Conservation (phyloP, 1,140 invertebrate species). For the Ptiloglossa arizonensis region DNA sequence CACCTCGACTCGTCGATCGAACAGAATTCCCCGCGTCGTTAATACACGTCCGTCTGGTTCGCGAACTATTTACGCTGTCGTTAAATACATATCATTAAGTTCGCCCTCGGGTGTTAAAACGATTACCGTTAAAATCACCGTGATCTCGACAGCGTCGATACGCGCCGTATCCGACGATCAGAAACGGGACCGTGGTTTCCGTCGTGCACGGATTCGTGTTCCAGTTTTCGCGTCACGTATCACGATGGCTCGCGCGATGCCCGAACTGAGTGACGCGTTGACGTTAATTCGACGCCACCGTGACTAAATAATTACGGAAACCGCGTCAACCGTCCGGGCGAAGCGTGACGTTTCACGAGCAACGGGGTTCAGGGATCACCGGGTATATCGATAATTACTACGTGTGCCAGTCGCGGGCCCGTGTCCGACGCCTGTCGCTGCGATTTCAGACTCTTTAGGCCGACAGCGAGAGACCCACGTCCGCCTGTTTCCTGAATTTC, state of each 20-base stretch:
- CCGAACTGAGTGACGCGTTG: neutral
- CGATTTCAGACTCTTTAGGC: slow-evolving; percentile 24
- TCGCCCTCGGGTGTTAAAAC: no score
- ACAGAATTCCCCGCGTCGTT: no score
- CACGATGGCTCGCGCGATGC: neutral
- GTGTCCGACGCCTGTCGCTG: slow-evolving; percentile 47
- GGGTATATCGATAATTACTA: slow-evolving; percentile 58
- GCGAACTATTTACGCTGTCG: no score
- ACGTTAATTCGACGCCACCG: slow-evolving; percentile 26
- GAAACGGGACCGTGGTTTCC: neutral
- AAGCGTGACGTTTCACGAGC: slow-evolving; percentile 12
- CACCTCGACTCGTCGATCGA: no score
- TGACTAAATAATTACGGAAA: slow-evolving; percentile 29
- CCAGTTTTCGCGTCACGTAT: no score
- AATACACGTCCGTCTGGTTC: no score
- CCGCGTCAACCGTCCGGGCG: neutral
- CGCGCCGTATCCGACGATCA: no score
- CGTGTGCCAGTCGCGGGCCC: slow-evolving; percentile 19
- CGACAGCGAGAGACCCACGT: slow-evolving; percentile 23
- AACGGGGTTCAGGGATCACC: slow-evolving; percentile 37
- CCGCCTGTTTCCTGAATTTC: neutral
- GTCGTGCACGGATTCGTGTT: no score
- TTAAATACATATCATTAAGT: no score
- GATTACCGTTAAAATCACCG: no score
- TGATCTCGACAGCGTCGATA: no score